A percentile compares a stretch with the other conserved stretches of the same genome.
These are phyloP conservation scores for Drosophila mayaguana DNA, from an alignment of 2,888 invertebrate species.

Conservation along the genomic window DNA sequence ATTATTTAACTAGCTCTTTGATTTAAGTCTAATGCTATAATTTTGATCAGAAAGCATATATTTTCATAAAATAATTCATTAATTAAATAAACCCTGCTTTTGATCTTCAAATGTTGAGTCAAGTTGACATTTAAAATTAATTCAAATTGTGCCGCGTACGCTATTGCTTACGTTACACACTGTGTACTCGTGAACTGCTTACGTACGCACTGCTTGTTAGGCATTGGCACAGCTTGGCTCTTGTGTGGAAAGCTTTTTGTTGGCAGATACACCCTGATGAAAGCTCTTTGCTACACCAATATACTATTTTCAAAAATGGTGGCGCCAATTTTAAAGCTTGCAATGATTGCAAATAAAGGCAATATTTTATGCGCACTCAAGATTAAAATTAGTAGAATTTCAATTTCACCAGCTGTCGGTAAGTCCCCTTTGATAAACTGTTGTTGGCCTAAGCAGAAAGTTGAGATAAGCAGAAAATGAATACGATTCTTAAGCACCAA, in stretches of 20 bases:
- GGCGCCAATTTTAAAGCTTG: neutral
- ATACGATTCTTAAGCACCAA: conserved; percentile 23
- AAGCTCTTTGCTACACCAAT: conserved; percentile 17
- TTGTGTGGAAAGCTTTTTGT: neutral
- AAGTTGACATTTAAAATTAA: neutral
- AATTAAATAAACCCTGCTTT: neutral
- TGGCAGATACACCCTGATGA: neutral
- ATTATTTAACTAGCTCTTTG: neutral
- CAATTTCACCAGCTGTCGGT: conserved; percentile 42
- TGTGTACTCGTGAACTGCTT: conserved; percentile 31
- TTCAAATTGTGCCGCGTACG: conserved; percentile 11
- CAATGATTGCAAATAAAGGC: neutral
- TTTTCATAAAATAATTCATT: neutral
- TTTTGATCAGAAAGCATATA: neutral
- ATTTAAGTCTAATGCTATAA: too few species aligned
- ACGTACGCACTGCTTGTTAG: conserved; percentile 23
- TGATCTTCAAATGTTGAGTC: neutral
- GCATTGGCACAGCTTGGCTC: neutral
- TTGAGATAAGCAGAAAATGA: conserved; percentile 69
- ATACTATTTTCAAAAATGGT: neutral
- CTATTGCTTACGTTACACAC: conserved; percentile 9
- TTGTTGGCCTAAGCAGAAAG: conserved; percentile 26
- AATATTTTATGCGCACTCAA: neutral
- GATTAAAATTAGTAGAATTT: neutral
- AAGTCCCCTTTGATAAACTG: conserved; percentile 46